Evolutionary conservation across 2,888 invertebrate species (phyloP), one percentile per base, ranked within the genome.

Genomic region (Patella depressa): DNA sequence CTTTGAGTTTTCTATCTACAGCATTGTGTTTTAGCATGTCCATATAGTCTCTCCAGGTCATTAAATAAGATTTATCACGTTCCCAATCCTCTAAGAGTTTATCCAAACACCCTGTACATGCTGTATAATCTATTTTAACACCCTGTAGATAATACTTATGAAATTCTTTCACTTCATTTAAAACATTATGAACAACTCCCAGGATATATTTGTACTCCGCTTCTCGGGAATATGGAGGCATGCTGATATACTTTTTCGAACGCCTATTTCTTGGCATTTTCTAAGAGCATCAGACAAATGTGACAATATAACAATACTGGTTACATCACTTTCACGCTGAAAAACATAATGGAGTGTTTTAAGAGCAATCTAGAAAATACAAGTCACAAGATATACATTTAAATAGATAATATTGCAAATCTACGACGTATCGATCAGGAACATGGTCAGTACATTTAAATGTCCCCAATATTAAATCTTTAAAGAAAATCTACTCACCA

Each of bases 41-140:
- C 34, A 81, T 72, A 74, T 85, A 85, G 71, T 86, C 85, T 70
- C 85, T 85, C 83, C 86, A 87, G 11, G 83, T 83, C n/a, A 76
- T 71, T 45, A 85, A 80, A 12, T 81, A 74, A 11, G 80, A 73
- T 1, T 80, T 75, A 17, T 82, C 80, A 65, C 82, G 71, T 17
- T 83, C 79, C 84, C 84, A 85, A 9, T 71, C 72, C 14, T 78
- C 74, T 3, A 81, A 74, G 9, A 86, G 53, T 54, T 85, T 83
- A 24, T 77, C 74, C 34, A 84, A 78, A 74, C 84, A 84, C n/a
- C 77, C 77, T 9, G 78, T 75, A 73, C 85, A 84, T 12, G 71
- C 79, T 5, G 76, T 79, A 65, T 85, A 85, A 53, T 85, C 79
- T 2, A 84, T 72, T 15, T 78, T 77, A 17, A 80, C 82, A 11